Evolutionary conservation across 2,888 invertebrate genomes (phyloP), one percentile per base, ranked within the genome.

Genomic region (Alviniconcha strummeri): DNA sequence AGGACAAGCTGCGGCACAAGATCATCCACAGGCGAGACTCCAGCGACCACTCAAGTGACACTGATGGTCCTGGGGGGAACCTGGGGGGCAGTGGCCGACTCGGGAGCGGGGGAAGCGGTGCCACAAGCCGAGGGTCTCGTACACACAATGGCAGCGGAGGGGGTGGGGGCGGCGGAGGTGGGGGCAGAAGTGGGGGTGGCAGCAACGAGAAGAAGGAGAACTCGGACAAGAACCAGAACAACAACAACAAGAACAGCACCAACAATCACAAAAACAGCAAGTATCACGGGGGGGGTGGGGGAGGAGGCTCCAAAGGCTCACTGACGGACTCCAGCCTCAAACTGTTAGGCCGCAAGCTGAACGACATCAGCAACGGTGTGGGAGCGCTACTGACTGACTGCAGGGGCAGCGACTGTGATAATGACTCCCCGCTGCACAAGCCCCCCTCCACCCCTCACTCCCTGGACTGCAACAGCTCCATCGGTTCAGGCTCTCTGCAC

Each of bases 11-110:
- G 36, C 91, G 91, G 84, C 90, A 91, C 80, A 91, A 91, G 84
- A 90, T 92, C 84, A 88, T 89, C 84, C 91, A 91, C 83, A 89
- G 93, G 17, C 87, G 92, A 19, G 93, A 93, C 85, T 91, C 91
- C 86, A 93, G 93, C 87, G 93, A 93, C 84, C 92, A 92, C 88
- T 93, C 93, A 55, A 93, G 93, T 89, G 93, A 93, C 87, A 93
- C 92, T 8, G 93, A 93, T 85, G 92, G 92, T 0, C 91, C 91
- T 4, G 87, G 89, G 75, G 90, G 91, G 9, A 89, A 88, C 11
- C 88, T 89, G 19, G 89, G 90, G 8, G 89, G 90, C 17, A 87
- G 88, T 9, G 82, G 76, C 17, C 36, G 77, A 54, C 72, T 85
- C 56, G 85, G 86, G 76, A 86, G 89, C 81, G 88, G 89, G 52